Evolutionary conservation across 2,797 vertebrate genomes (phyloP), one percentile per base, ranked within the genome.

Genomic region (Apogon talboti): DNA sequence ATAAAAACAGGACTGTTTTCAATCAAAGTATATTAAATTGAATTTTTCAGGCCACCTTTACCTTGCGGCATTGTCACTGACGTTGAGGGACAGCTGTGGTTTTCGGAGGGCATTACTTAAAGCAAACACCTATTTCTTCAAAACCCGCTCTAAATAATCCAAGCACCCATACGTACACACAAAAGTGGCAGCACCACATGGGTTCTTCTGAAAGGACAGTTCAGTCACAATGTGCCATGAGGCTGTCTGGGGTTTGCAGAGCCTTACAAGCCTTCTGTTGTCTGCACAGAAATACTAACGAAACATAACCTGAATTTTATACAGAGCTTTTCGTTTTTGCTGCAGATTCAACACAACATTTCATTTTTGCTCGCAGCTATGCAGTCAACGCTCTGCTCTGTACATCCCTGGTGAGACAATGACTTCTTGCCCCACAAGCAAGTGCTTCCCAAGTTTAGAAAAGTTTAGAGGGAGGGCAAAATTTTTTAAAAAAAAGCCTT

Each of bases 31-130:
- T 33, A 58, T 45, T 62, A 62, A 76, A 58, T 57, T 16, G 21
- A 70, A 0, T 15, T 61, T 64, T 68, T 56, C 56, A 57, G 41
- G 49, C 69, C 66, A 61, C 28, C 28, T 61, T 54, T 59, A 60
- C 70, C 68, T 66, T 41, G 43, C 21, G 30, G 71, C 50, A 58
- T 79, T 60, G 60, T 66, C 43, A 33, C 52, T 64, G 56, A 73
- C 59, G 65, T 14, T 74, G 63, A 81, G 15, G 48, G 71, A 78
- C 66, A 51, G 53, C 53, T 9, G 47, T 68, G 45, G 78, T 67
- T 74, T 53, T 69, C 47, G 56, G 30, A 58, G 48, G 21, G 0
- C 67, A 65, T 81, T 65, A 62, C 18, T 68, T 42, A 68, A 67
- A 62, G 66, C 48, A 77, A 79, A 51, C 40, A 52, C 37, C 42